Base-by-base conservation (phyloP, 1,140 invertebrate species). In the Portunus trituberculatus region DNA sequence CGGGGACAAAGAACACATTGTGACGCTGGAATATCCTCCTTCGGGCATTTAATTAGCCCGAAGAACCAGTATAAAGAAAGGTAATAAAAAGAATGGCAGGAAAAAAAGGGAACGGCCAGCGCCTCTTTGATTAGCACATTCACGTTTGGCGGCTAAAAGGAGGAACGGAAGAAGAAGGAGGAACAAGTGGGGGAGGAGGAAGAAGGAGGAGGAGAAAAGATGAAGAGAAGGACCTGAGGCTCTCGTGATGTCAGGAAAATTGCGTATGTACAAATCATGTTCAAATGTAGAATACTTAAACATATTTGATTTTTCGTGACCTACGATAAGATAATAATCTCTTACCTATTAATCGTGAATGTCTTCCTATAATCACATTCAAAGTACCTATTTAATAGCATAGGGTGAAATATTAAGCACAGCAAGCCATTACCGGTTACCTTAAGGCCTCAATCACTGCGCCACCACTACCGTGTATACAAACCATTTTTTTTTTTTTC, bases 41-140 rank as follows among this genome's bases (percentile, higher is more conserved):
- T 94, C 93, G 76, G 93, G 93, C 93, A 94, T 94, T 94, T 94
- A 94, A 94, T 94, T 94, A 94, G 93, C 93, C 93, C 88, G 93
- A 94, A 94, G 93, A 94, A 94, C 86, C 87, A 32, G 92, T 87
- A 86, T 59, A 59, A 94, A 94, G 87, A 90, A 89, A 82, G 86
- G 89, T 89, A 67, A 90, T 76, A 89, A 90, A 88, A 48, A 94
- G 76, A 45, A 76, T 76, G 45, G 46, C 28, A 67, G 45, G 83
- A 29, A 46, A 32, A 76, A 88, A 93, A 93, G 52, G 82, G 31
- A 76, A 88, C 86, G 93, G 46, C 59, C 29, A 90, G 48, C 31
- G 84, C 83, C 92, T 93, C 92, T 93, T 93, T 93, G 92, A 93
- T 93, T 93, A 93, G 92, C 83, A 32, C 92, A 93, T 93, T 93